Conservation (phyloP, 2,113 vertebrate genomes). For the Zosterops japonicus region DNA sequence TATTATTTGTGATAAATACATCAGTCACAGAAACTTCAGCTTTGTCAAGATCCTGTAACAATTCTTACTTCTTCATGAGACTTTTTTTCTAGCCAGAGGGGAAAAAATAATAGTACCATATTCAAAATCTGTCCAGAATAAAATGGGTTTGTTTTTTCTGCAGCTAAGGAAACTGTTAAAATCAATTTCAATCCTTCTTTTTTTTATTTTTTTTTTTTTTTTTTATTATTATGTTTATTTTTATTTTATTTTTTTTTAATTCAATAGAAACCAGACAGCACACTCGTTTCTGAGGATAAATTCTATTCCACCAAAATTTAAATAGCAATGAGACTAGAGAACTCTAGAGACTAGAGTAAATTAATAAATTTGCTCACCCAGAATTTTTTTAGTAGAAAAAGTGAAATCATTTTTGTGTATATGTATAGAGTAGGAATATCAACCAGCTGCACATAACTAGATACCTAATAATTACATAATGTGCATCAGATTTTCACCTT, state of each 20-base stretch:
- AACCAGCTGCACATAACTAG: not conserved
- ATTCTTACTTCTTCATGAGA: conserved; percentile 38
- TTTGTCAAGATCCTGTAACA: conserved; percentile 2
- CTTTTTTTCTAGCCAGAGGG: not conserved
- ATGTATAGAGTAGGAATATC: not conserved
- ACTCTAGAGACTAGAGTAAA: not conserved
- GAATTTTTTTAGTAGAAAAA: conserved; percentile 38
- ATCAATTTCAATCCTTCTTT: conserved; percentile 50
- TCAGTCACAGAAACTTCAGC: not conserved
- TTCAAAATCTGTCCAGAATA: conserved; percentile 31
- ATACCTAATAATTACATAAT: not conserved
- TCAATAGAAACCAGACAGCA: conserved; percentile 10
- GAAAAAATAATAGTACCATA: not conserved
- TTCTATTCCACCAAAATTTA: conserved; percentile 34
- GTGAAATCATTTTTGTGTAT: not conserved
- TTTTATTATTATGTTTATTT: not conserved
- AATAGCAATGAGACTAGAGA: conserved; percentile 22
- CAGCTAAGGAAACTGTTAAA: conserved; percentile 39
- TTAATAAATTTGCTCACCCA: conserved; percentile 19
- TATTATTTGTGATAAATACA: not conserved
- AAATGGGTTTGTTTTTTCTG: conserved; percentile 42
- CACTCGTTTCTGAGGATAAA: conserved; percentile 1
- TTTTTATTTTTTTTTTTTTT: not conserved
- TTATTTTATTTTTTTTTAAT: conserved; percentile 9
- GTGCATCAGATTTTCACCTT: not conserved